These are phyloP conservation scores for Hucho hucho DNA, from an alignment of 2,113 vertebrate species.

Conservation along the genomic window DNA sequence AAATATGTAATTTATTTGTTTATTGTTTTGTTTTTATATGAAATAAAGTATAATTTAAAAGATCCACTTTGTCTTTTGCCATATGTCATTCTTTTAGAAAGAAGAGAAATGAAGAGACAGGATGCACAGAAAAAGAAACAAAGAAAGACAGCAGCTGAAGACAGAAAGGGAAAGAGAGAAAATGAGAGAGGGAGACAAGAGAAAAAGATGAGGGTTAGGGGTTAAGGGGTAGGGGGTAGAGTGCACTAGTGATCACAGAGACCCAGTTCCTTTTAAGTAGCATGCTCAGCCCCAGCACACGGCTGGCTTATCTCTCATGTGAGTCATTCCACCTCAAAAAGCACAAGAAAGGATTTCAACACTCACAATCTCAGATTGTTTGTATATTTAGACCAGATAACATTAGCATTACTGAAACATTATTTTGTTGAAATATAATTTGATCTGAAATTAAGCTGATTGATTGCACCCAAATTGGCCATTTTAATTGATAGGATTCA, in stretches of 20 bases:
- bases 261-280: not conserved
- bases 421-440: too few relatives aligned
- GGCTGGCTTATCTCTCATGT: constrained; percentile 24
- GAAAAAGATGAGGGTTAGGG: constrained; percentile 50
- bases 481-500: too few relatives aligned
- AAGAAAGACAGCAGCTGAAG: not conserved
- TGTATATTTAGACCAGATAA: too few relatives aligned
- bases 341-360: too few relatives aligned
- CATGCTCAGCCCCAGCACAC: constrained; percentile 1
- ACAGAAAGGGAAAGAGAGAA: not conserved
- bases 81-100: too few relatives aligned
- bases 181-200: constrained; percentile 39
- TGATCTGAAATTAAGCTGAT: too few relatives aligned
- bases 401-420: too few relatives aligned
- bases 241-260: not conserved
- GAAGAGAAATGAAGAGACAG: too few relatives aligned
- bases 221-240: constrained; percentile 39
- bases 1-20: constrained; percentile 84
- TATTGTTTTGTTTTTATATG: constrained; percentile 80
- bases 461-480: too few relatives aligned
- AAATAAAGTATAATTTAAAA: constrained; percentile 84
- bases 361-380: too few relatives aligned
- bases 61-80: constrained; percentile 6
- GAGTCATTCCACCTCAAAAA: too few relatives aligned
- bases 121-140: not conserved